These are phyloP conservation scores for Arbacia lixula DNA, from an alignment of 53 echinoderm and acorn worm species.

Conservation along the genomic window DNA sequence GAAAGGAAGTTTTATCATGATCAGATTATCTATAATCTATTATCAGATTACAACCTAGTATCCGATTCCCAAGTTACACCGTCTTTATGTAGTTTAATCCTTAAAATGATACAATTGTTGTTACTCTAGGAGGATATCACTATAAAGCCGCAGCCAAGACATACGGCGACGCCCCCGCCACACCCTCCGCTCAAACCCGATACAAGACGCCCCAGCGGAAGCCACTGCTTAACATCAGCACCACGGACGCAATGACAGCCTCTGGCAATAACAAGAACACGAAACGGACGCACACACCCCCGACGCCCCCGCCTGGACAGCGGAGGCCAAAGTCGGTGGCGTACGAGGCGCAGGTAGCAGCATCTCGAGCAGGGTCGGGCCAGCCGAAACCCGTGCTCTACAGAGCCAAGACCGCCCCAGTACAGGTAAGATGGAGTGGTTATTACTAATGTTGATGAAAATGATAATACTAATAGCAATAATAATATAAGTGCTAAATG, in stretches of 20 bases:
- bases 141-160: slow-evolving; percentile 70
- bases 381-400: background rate
- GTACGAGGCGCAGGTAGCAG: slow-evolving; percentile 45
- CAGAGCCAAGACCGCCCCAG: slow-evolving; percentile 41
- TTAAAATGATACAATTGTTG: too few relatives aligned
- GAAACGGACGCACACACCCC: slow-evolving; percentile 80
- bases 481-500: too few relatives aligned
- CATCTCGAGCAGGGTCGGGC: background rate
- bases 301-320: slow-evolving; percentile 66
- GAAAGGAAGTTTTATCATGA: too few relatives aligned
- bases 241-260: background rate
- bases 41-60: too few relatives aligned
- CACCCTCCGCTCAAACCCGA: background rate
- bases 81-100: background rate
- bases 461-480: too few relatives aligned
- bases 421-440: slow-evolving; percentile 3
- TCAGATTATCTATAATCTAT: too few relatives aligned
- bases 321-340: slow-evolving; percentile 56
- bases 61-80: background rate
- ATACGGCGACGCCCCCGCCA: slow-evolving; percentile 55
- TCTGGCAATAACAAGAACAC: slow-evolving; percentile 11
- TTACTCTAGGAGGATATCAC: slow-evolving; percentile 69
- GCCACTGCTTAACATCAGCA: slow-evolving; percentile 36
- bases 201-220: slow-evolving; percentile 11
- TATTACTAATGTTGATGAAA: too few relatives aligned